phyloP scores from a whole-genome alignment of 2,888 invertebrate genomes.

The Hermaeophaga mercurialis region DNA sequence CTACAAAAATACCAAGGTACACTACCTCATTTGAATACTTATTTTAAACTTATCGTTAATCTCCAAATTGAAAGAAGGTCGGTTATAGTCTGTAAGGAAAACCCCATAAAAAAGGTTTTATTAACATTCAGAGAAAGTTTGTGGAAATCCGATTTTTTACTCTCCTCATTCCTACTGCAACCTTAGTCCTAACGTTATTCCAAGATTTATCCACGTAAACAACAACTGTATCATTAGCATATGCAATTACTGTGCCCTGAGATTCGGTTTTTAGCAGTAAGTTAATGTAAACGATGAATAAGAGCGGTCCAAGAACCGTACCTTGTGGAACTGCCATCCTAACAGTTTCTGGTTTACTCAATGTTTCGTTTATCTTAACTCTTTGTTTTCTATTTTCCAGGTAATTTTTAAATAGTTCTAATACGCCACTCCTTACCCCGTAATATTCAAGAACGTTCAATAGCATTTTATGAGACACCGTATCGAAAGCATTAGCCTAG shows the following conservation, averaged over 20 bases:
- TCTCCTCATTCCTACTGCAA: background rate
- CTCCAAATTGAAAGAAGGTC: background rate
- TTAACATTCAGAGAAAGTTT: background rate
- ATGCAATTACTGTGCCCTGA: background rate
- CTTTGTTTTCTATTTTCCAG: background rate
- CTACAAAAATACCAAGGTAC: background rate
- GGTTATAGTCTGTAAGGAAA: background rate
- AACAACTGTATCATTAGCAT: background rate
- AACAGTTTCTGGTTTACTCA: background rate
- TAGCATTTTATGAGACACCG: constrained; percentile 4
- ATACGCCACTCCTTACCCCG: background rate
- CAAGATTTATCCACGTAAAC: background rate
- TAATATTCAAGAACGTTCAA: background rate
- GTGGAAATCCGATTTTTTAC: background rate
- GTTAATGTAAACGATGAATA: background rate
- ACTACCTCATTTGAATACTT: background rate
- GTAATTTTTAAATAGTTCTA: background rate
- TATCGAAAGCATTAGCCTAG: constrained; percentile 10
- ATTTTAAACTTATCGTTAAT: background rate
- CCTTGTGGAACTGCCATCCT: background rate
- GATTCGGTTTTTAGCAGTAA: background rate
- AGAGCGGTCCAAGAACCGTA: background rate
- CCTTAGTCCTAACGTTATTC: background rate
- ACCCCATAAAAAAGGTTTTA: background rate
- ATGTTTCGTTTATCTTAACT: background rate